Conservation (phyloP, 1,140 invertebrate genomes). For the Carcinoscorpius rotundicauda region DNA sequence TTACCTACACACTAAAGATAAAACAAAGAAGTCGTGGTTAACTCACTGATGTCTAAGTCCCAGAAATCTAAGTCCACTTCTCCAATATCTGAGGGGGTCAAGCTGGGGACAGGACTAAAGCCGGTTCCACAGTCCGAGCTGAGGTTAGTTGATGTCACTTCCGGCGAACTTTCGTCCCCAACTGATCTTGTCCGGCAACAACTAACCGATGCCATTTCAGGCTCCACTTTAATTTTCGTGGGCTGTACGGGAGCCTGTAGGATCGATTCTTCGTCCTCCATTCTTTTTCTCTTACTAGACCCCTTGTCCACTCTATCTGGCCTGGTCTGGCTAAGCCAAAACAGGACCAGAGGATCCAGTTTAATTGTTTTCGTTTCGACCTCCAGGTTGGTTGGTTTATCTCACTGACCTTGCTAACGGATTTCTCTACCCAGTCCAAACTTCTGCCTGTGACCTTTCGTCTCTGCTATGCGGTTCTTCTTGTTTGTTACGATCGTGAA, state of each 20-base stretch:
- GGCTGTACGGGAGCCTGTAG: conserved; percentile 4
- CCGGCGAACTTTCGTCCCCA: conserved; percentile 47
- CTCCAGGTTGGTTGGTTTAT: too few relatives aligned
- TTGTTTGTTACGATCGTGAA: too few relatives aligned
- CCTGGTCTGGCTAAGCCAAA: conserved; percentile 24
- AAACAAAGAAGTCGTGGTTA: not conserved
- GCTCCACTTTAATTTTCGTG: not conserved
- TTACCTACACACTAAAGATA: conserved; percentile 21
- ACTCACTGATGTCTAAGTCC: conserved; percentile 46
- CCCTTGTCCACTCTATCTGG: conserved; percentile 22
- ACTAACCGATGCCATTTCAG: not conserved
- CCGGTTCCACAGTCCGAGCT: conserved; percentile 27
- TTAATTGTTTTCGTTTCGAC: too few relatives aligned
- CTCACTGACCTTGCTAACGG: too few relatives aligned
- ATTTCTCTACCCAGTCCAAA: too few relatives aligned
- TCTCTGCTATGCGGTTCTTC: too few relatives aligned
- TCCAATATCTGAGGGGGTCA: conserved; percentile 44
- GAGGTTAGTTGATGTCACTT: conserved; percentile 49
- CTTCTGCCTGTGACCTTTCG: too few relatives aligned
- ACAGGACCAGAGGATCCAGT: conserved; percentile 25
- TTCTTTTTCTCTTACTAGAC: conserved; percentile 11
- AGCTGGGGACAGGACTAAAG: conserved; percentile 24
- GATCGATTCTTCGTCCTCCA: not conserved
- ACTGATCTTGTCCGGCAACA: conserved; percentile 14
- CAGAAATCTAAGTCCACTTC: conserved; percentile 66